Base-by-base conservation (phyloP, 2,113 vertebrate genomes). In the Phaethornis superciliosus region DNA sequence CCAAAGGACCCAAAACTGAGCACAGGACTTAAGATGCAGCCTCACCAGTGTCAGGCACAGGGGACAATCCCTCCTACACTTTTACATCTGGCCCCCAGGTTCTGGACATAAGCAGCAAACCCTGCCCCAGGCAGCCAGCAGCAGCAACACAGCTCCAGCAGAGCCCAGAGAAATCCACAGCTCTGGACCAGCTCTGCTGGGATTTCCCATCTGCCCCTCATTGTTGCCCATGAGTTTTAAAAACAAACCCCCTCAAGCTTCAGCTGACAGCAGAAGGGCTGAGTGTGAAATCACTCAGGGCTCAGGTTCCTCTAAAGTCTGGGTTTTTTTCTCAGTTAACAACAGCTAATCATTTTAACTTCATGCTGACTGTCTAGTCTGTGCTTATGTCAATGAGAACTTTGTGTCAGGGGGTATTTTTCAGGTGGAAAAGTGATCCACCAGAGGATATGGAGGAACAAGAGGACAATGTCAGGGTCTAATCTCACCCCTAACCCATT, bases 171-270 rank as follows among this genome's bases (percentile, higher is more conserved):
- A 20, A 9, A 7, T 47, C 47, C 19, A 18, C 46, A 47, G 47
- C 47, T 47, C 47, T 47, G 47, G 47, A 21, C 47, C 47, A 47
- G 47, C 47, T 47, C 47, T 47, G 47, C 47, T 47, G 47, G 47
- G 47, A 49, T 22, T 23, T 23, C 10, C 49, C 22, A 6, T 49
- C 49, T 49, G 49, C 12, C 49, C 49, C 22, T 22, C 47, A 7
- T 0, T 0, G 6, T 2, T 12, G 47, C 12, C 42, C 20, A 0
- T 9, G 51, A 3, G 12, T 37, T 15, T 32, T 32, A 8, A 47
- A 33, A 46, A 21, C 32, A 6, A 55, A 10, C 17, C 49, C 10
- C 5, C 49, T 16, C 55, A 4, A 19, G 23, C 60, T 32, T 55
- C 30, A 1, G 52, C 18, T 27, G 22, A 12, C 35, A 7, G 9